A percentile compares a stretch with the other conserved stretches of the same genome.
These are phyloP conservation scores for Clostera curtula DNA, from an alignment of 2,888 invertebrate species.

Conservation along the genomic window DNA sequence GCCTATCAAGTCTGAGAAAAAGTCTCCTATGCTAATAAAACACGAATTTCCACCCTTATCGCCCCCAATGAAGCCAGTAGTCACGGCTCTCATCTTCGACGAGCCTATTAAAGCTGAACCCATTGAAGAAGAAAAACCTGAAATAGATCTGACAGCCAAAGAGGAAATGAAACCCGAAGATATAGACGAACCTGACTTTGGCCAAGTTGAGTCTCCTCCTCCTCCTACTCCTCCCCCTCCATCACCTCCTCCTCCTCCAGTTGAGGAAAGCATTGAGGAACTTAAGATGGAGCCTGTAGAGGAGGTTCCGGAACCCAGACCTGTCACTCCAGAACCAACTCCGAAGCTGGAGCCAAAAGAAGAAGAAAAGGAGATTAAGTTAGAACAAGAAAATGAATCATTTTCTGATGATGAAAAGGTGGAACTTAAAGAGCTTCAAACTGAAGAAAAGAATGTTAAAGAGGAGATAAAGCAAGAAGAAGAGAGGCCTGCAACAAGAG, in stretches of 20 bases:
- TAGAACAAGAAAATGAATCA: constrained; percentile 31
- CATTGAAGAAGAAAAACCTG: constrained; percentile 43
- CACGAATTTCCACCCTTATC: constrained; percentile 52
- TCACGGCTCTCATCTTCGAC: constrained; percentile 45
- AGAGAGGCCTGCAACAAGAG: constrained; percentile 45
- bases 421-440: constrained; percentile 29
- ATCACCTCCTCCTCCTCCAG: no score
- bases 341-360: constrained; percentile 13
- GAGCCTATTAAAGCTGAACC: constrained; percentile 45
- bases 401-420: constrained; percentile 35
- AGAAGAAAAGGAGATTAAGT: constrained; percentile 23
- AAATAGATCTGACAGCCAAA: constrained; percentile 59
- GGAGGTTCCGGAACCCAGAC: constrained; percentile 6
- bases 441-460: constrained; percentile 14
- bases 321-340: no score
- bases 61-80: constrained; percentile 35
- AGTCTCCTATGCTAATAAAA: constrained; percentile 47
- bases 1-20: constrained; percentile 45
- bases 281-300: constrained; percentile 3
- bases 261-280: constrained; percentile 25
- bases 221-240: no score
- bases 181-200: constrained; percentile 55
- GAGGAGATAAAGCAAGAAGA: constrained; percentile 33
- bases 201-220: constrained; percentile 42
- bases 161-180: constrained; percentile 61